A percentile compares a stretch with the other conserved stretches of the same genome.
Evolutionary conservation across 2,797 vertebrate genomes (phyloP).

Genomic region (Argyrosomus regius): DNA sequence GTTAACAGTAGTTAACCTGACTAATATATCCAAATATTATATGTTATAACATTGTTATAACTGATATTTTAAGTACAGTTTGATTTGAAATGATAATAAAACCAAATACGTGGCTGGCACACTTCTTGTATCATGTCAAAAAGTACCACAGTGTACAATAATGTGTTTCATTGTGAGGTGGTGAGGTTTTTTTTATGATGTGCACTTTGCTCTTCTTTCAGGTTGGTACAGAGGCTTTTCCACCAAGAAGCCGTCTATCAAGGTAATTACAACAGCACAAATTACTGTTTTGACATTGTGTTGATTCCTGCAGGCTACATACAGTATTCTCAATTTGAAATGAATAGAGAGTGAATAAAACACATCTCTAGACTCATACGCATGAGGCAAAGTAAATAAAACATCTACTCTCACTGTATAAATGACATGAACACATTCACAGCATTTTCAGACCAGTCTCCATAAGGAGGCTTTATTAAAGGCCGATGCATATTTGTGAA

Average conservation of each 20-base stretch:
- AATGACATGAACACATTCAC: too few relatives aligned
- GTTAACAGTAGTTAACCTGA: neutral
- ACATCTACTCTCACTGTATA: neutral
- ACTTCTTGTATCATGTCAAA: too few relatives aligned
- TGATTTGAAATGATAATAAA: neutral
- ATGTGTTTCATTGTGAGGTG: neutral
- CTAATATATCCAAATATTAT: neutral
- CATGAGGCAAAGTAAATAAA: neutral
- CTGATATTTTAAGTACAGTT: neutral
- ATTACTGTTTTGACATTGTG: conserved; percentile 14
- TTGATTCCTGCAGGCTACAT: conserved; percentile 9
- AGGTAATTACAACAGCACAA: conserved; percentile 86
- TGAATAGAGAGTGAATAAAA: neutral
- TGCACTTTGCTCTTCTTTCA: conserved; percentile 75
- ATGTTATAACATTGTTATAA: neutral
- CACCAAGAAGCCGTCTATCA: conserved; percentile 93
- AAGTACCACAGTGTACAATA: neutral
- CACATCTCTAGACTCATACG: neutral
- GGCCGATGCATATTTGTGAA: conserved; percentile 51
- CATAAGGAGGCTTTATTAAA: conserved; percentile 15
- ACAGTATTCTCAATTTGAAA: conserved; percentile 10
- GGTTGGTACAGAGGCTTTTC: conserved; percentile 98
- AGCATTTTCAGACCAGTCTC: neutral
- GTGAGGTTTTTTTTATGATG: conserved; percentile 25
- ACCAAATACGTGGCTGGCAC: too few relatives aligned